phyloP scores from a whole-genome alignment of 2,888 invertebrate species.

The Nebria brevicollis region DNA sequence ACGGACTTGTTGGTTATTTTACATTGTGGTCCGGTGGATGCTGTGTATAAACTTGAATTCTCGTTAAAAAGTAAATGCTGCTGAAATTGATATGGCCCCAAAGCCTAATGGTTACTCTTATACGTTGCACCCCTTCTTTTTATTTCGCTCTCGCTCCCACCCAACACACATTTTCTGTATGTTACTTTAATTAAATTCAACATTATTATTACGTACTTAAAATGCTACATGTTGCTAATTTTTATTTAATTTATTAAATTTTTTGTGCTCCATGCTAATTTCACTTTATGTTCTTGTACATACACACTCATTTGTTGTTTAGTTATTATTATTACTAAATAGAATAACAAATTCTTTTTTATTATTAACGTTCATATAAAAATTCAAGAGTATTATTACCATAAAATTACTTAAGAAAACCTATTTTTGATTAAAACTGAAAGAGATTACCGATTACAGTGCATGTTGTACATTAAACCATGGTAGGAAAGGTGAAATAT shows the following conservation, averaged over 20 bases:
- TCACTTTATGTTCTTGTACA: not conserved
- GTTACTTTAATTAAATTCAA: not conserved
- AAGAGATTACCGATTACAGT: too few species aligned
- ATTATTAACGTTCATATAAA: too few species aligned
- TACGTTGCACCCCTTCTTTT: not conserved
- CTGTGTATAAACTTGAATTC: conserved; percentile 49
- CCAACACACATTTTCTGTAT: not conserved
- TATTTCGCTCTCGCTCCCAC: not conserved
- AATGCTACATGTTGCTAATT: not conserved
- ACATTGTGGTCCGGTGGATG: conserved; percentile 38
- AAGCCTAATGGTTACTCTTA: conserved; percentile 21
- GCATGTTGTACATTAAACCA: too few species aligned
- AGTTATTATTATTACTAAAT: too few species aligned
- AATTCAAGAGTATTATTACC: too few species aligned
- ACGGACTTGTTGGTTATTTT: conserved; percentile 42
- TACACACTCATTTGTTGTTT: not conserved
- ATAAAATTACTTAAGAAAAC: too few species aligned
- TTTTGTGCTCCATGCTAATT: not conserved
- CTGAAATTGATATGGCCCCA: conserved; percentile 46
- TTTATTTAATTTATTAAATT: not conserved
- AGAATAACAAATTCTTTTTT: too few species aligned
- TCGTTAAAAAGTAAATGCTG: conserved; percentile 53
- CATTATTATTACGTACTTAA: not conserved
- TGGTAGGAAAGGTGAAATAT: too few species aligned
- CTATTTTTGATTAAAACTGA: too few species aligned